Evolutionary conservation across 2,888 invertebrate genomes (phyloP).

Genomic region (Lycia hirtaria): DNA sequence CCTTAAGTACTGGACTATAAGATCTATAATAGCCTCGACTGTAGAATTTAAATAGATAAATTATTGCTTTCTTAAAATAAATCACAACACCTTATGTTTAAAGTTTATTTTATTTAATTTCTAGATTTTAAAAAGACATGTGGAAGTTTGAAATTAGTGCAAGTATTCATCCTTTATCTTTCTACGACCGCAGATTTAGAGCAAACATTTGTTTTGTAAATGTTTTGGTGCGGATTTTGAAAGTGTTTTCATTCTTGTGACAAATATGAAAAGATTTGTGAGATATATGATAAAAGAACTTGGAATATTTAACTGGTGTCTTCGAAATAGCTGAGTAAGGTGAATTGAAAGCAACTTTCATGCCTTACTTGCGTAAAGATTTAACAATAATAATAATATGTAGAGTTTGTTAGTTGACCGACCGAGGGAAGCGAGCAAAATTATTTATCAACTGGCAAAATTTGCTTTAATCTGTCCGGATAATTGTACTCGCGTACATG

Average conservation of each 20-base stretch:
- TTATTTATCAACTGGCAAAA: too few relatives aligned
- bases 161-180: conserved; percentile 9
- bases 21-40: neutral
- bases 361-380: too few relatives aligned
- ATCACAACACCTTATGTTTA: neutral
- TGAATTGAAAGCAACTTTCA: too few relatives aligned
- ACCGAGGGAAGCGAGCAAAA: too few relatives aligned
- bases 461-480: too few relatives aligned
- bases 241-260: conserved; percentile 3
- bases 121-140: neutral
- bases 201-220: conserved; percentile 1
- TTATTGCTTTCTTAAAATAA: neutral
- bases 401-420: too few relatives aligned
- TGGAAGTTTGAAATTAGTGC: neutral
- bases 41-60: neutral
- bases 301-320: too few relatives aligned
- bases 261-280: neutral
- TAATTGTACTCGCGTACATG: too few relatives aligned
- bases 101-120: conserved; percentile 2
- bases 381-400: too few relatives aligned
- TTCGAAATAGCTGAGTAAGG: too few relatives aligned
- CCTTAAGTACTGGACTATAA: neutral
- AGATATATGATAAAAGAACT: neutral
- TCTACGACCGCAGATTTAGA: neutral
- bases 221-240: neutral